Percentiles rank a stretch among this genome's conserved stretches.
Conservation (phyloP, 2,888 invertebrate species). For the Cetonia aurata region DNA sequence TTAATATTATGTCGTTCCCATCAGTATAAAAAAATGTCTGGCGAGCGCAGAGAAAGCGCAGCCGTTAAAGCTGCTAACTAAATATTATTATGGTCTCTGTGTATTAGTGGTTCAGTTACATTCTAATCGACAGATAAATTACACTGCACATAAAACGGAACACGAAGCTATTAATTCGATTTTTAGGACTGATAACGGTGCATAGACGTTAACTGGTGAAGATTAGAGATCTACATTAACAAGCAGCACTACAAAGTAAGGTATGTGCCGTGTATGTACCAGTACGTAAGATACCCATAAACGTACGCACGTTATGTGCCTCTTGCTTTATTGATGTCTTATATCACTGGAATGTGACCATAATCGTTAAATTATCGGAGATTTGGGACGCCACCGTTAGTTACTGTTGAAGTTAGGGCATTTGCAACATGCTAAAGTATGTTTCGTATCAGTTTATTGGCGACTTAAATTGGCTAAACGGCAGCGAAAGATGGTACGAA, state of each 20-base stretch:
- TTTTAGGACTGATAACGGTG: slow-evolving; percentile 38
- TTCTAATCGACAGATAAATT: slow-evolving; percentile 40
- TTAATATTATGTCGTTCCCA: slow-evolving; percentile 23
- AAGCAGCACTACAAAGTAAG: slow-evolving; percentile 28
- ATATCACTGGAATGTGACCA: not conserved
- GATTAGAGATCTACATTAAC: slow-evolving; percentile 30
- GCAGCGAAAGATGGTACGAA: too few relatives aligned
- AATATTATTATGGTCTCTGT: slow-evolving; percentile 28
- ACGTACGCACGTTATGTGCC: not conserved
- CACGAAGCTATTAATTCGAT: slow-evolving; percentile 33
- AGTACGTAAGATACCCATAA: slow-evolving; percentile 8
- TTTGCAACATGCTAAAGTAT: too few relatives aligned
- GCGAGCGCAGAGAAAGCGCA: slow-evolving; percentile 30
- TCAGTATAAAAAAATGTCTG: slow-evolving; percentile 15
- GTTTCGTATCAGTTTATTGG: too few relatives aligned
- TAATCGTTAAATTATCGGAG: slow-evolving; percentile 28
- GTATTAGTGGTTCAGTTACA: slow-evolving; percentile 38
- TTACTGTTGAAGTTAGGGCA: too few relatives aligned
- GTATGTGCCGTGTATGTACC: too few relatives aligned
- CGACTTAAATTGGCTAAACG: too few relatives aligned
- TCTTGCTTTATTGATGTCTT: slow-evolving; percentile 24
- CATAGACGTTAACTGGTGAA: slow-evolving; percentile 20
- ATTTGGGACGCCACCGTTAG: slow-evolving; percentile 4
- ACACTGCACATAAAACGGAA: slow-evolving; percentile 35
- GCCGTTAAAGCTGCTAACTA: slow-evolving; percentile 33